Base-by-base conservation (phyloP, 2,113 vertebrate genomes). In the Paradisaea rubra region DNA sequence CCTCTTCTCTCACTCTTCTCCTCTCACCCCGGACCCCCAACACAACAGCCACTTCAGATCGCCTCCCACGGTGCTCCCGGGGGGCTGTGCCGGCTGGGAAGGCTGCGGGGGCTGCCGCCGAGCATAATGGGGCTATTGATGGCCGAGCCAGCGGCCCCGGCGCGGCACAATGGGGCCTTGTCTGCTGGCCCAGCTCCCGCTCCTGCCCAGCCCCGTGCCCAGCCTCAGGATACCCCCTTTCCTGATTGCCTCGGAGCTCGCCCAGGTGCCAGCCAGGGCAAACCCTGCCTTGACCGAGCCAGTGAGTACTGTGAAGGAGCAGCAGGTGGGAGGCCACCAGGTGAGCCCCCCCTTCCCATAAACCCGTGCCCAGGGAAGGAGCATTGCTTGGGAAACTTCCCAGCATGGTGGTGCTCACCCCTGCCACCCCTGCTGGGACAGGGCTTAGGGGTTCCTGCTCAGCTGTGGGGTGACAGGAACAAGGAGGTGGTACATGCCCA, bases 161-260 rank as follows among this genome's bases (percentile, higher is more conserved):
- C 12, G 3, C 16, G 45, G 88, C 92, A 96, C 95, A 96, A 96
- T 83, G 71, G 94, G 57, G 87, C 95, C 95, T 96, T 96, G 95
- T 96, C 64, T 87, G 83, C 80, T 45, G 37, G 89, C 83, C 71
- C 86, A 1, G 72, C 83, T 94, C 91, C 80, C 4, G 1, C 85
- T 94, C 18, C 77, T 87, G 85, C 90, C 81, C 84, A 86, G 71
- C 59, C 44, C 57, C 1, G 27, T 82, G 91, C 85, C 92, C 73
- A 10, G 27, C 30, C 2, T 61, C 4, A 4, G 74, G 74, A 33
- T 65, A 14, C 56, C 49, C 28, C 35, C 86, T 80, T 49, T 64
- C 71, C 70, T 2, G 0, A 35, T 15, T 1, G 2, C 52, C 52
- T 70, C 27, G 2, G 87, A 77, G 50, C 90, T 73, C 7, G 2